Evolutionary conservation across 2,113 vertebrate genomes (phyloP).

Genomic region (Pagrus major): DNA sequence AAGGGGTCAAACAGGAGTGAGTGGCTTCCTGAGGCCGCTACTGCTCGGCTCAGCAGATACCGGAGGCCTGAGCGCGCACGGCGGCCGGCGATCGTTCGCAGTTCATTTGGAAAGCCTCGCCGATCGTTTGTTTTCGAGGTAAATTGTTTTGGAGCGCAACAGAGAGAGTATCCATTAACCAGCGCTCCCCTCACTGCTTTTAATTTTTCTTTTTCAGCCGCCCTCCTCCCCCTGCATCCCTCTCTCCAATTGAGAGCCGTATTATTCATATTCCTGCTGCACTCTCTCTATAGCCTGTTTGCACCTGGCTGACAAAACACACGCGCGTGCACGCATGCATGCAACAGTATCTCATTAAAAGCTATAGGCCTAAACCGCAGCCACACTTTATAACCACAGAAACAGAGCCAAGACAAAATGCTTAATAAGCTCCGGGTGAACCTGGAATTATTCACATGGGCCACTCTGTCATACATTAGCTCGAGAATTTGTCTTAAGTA

Average conservation of each 20-base stretch:
- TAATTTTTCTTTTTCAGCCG: constrained; percentile 35
- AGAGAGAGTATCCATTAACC: constrained; percentile 71
- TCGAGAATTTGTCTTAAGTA: not conserved
- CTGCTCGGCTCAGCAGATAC: constrained; percentile 73
- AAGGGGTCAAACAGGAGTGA: constrained; percentile 75
- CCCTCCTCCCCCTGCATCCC: not conserved
- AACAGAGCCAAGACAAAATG: constrained; percentile 43
- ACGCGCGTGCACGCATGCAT: not conserved
- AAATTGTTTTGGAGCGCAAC: constrained; percentile 74
- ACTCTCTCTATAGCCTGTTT: constrained; percentile 27
- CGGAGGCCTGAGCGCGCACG: constrained; percentile 12
- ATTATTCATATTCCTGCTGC: constrained; percentile 64
- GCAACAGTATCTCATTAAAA: constrained; percentile 57
- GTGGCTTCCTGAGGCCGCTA: constrained; percentile 50
- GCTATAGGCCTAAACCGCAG: constrained; percentile 39
- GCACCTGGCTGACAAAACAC: constrained; percentile 54
- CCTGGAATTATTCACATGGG: constrained; percentile 42
- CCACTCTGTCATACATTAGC: constrained; percentile 22
- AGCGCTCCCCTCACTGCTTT: constrained; percentile 33
- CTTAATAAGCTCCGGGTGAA: constrained; percentile 53
- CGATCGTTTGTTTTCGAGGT: constrained; percentile 72
- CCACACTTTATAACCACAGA: constrained; percentile 55
- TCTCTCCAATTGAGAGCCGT: constrained; percentile 29
- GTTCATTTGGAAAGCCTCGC: constrained; percentile 48
- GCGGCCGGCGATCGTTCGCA: constrained; percentile 51